A percentile compares a stretch with the other conserved stretches of the same genome.
phyloP scores from a whole-genome alignment of 1,140 invertebrate species.

The Drosophila ohnishii region DNA sequence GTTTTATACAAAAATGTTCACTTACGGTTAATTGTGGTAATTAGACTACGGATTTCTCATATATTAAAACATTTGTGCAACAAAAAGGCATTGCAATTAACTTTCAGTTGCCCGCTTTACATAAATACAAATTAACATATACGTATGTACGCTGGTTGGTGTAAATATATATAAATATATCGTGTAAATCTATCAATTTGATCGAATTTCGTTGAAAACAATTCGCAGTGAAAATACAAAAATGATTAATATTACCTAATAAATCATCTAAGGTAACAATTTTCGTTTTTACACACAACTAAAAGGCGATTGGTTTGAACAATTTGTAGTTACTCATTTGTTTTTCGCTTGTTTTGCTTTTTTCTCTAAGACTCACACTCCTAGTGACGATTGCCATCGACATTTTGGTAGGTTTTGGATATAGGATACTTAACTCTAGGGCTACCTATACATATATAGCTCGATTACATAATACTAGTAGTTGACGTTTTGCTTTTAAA shows the following conservation, averaged over 20 bases:
- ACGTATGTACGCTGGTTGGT: conserved; percentile 21
- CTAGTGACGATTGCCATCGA: conserved; percentile 43
- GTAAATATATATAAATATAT: conserved; percentile 52
- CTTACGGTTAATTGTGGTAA: conserved; percentile 70
- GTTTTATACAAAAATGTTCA: conserved; percentile 66
- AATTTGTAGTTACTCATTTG: conserved; percentile 44
- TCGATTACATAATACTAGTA: conserved; percentile 74
- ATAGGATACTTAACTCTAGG: conserved; percentile 52
- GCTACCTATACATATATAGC: conserved; percentile 67
- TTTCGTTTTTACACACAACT: conserved; percentile 59
- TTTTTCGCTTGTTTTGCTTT: conserved; percentile 22
- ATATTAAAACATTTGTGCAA: conserved; percentile 75
- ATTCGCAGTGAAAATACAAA: conserved; percentile 61
- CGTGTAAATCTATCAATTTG: conserved; percentile 56
- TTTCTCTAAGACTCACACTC: conserved; percentile 29
- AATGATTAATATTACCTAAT: conserved; percentile 38
- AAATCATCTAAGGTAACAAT: conserved; percentile 59
- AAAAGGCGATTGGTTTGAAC: conserved; percentile 71
- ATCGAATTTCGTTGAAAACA: conserved; percentile 66
- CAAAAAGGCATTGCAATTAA: conserved; percentile 78
- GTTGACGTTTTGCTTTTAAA: conserved; percentile 53
- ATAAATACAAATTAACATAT: conserved; percentile 72
- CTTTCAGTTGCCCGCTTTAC: conserved; percentile 47
- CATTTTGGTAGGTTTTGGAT: conserved; percentile 25
- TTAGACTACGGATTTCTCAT: conserved; percentile 65